Evolutionary conservation across 2,888 invertebrate genomes (phyloP).

Genomic region (Meghimatium bilineatum): DNA sequence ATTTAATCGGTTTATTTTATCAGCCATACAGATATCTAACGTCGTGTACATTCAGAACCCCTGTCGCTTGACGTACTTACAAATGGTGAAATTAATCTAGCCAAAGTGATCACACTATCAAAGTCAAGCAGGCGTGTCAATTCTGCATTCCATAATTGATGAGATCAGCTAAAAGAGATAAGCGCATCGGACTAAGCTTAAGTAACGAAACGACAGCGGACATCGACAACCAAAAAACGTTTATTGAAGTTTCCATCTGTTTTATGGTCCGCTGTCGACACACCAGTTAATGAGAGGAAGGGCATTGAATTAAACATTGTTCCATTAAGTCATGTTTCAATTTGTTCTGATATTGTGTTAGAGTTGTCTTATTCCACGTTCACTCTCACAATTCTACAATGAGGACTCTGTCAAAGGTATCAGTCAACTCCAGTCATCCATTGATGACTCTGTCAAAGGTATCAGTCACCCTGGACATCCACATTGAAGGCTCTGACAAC

Average conservation of each 20-base stretch:
- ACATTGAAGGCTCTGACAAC: no score
- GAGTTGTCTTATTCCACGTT: no score
- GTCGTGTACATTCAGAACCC: no score
- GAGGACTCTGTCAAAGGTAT: no score
- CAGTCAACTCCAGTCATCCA: no score
- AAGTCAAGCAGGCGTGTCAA: constrained; percentile 6
- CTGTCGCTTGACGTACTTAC: neutral
- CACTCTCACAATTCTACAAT: no score
- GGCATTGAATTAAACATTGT: neutral
- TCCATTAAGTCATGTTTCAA: neutral
- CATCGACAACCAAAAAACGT: neutral
- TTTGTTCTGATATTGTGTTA: neutral
- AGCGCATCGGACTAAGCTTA: neutral
- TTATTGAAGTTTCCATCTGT: neutral
- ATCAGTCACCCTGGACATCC: no score
- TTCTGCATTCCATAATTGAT: neutral
- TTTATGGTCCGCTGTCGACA: neutral
- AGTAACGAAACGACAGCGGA: neutral
- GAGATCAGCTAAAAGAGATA: neutral
- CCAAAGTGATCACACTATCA: neutral
- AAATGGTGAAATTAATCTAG: neutral
- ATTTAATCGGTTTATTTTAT: no score
- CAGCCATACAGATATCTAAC: no score
- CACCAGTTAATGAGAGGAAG: neutral
- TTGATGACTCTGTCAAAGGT: no score